Conservation (phyloP, 2,888 invertebrate genomes). For the Epistrophe grossulariae region DNA sequence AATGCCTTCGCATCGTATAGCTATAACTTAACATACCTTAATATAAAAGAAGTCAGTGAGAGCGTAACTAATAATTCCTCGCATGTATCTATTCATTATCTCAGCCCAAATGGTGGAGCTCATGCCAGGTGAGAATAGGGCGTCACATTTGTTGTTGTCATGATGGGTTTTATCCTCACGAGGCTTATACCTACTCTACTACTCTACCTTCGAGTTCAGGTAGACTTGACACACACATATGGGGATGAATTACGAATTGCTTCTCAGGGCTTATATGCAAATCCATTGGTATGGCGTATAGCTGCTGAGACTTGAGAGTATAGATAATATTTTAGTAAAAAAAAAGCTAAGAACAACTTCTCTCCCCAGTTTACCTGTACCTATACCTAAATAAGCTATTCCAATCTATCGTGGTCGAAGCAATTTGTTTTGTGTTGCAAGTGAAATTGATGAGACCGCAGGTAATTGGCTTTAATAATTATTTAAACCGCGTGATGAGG, state of each 20-base stretch:
- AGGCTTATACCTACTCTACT: conserved; percentile 3
- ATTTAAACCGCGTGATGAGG: conserved; percentile 72
- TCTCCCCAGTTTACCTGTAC: conserved; percentile 1
- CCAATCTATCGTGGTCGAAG: conserved; percentile 61
- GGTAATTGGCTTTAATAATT: conserved; percentile 74
- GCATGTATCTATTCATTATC: conserved; percentile 71
- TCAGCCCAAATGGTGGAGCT: conserved; percentile 15
- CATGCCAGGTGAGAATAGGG: conserved; percentile 55
- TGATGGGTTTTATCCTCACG: conserved; percentile 48
- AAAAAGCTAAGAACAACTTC: conserved; percentile 12
- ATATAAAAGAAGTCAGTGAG: conserved; percentile 50
- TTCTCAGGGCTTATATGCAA: conserved; percentile 60
- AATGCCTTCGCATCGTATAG: conserved; percentile 64
- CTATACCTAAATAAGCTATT: neutral
- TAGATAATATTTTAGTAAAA: neutral
- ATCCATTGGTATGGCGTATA: conserved; percentile 25
- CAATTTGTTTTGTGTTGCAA: conserved; percentile 73
- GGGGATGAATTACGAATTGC: conserved; percentile 64
- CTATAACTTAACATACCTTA: neutral
- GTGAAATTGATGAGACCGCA: conserved; percentile 74
- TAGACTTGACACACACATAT: conserved; percentile 11
- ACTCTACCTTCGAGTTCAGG: conserved; percentile 14
- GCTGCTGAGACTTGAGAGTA: neutral
- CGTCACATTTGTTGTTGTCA: conserved; percentile 58
- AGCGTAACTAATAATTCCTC: conserved; percentile 75